Evolutionary conservation across 2,113 vertebrate genomes (phyloP).

Genomic region (Saguinus imperator): DNA sequence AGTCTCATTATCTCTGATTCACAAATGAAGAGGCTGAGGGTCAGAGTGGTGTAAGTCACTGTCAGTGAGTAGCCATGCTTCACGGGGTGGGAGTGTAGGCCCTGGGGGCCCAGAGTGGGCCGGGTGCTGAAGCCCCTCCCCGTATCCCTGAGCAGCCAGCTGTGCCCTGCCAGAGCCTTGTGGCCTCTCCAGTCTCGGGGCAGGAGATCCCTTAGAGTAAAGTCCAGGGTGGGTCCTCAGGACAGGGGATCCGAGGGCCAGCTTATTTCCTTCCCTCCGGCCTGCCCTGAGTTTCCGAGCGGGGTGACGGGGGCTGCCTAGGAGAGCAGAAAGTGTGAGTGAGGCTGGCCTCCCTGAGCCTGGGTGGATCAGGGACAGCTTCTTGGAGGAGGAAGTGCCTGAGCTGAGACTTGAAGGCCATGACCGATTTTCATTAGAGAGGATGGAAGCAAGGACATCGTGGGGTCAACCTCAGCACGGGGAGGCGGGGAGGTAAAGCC

Average conservation of each 20-base stretch:
- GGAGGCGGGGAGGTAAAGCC: not conserved
- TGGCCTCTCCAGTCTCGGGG: not conserved
- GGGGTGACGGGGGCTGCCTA: too few species aligned
- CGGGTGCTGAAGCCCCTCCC: not conserved
- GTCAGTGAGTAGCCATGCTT: fast-evolving
- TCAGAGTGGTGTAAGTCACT: fast-evolving
- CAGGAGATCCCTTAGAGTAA: not conserved
- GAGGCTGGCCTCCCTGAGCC: not conserved
- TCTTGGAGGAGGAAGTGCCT: not conserved
- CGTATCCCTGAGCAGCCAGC: not conserved
- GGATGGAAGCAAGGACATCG: not conserved
- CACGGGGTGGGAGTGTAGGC: not conserved
- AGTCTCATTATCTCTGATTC: not conserved
- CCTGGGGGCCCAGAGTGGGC: not conserved
- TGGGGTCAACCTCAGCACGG: not conserved
- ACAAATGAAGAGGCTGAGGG: not conserved
- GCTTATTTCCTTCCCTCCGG: fast-evolving
- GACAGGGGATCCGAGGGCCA: not conserved
- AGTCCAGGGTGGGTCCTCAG: fast-evolving
- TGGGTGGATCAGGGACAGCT: not conserved
- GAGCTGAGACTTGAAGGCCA: not conserved
- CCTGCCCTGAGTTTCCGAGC: not conserved
- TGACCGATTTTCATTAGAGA: not conserved
- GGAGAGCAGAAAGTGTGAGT: not conserved
- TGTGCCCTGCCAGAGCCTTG: not conserved